A percentile compares a stretch with the other conserved stretches of the same genome.
phyloP scores from a whole-genome alignment of 1,140 invertebrate genomes.

The Agrypnia vestita region DNA sequence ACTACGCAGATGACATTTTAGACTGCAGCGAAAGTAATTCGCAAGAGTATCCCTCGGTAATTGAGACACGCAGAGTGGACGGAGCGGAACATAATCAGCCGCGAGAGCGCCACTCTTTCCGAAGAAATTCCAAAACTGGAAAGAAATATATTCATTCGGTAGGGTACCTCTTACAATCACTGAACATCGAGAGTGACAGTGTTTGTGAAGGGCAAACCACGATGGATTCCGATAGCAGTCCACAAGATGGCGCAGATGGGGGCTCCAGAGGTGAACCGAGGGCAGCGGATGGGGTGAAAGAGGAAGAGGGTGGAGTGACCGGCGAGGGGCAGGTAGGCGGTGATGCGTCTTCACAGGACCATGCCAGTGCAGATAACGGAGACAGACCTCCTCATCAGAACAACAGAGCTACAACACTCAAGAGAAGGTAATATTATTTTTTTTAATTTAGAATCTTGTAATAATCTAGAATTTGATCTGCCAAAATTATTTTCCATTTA shows the following conservation, averaged over 20 bases:
- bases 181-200: conserved; percentile 58
- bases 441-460: neutral
- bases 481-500: no score
- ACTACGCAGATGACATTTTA: conserved; percentile 62
- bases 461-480: no score
- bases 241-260: neutral
- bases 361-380: neutral
- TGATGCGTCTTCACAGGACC: neutral
- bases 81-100: neutral
- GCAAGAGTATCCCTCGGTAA: conserved; percentile 69
- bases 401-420: conserved; percentile 38
- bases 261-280: neutral
- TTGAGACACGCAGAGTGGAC: conserved; percentile 62
- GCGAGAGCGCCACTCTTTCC: neutral
- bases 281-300: neutral
- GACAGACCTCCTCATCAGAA: conserved; percentile 42
- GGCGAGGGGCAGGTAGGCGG: neutral
- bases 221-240: neutral
- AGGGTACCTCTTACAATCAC: conserved; percentile 67
- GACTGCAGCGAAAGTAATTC: conserved; percentile 70
- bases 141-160: conserved; percentile 66
- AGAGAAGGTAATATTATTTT: conserved; percentile 40
- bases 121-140: neutral
- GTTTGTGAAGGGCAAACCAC: neutral
- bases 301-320: neutral